Evolutionary conservation across 37 sponge, comb jelly and placozoan genomes (phyloP).

Genomic region (Cladorhizidae sp.): DNA sequence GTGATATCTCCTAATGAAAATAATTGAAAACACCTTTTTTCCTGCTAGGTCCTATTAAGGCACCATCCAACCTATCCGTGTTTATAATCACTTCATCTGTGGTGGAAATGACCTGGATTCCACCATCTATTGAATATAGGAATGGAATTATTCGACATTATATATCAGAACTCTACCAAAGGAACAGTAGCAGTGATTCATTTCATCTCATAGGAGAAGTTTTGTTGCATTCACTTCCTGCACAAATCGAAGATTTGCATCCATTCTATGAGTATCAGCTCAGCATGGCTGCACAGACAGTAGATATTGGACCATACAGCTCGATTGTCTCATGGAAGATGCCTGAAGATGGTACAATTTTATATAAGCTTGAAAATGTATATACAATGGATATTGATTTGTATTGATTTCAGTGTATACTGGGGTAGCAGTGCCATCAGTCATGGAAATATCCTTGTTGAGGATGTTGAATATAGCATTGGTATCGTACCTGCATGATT

Average conservation of each 20-base stretch:
- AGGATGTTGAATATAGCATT: too few relatives aligned
- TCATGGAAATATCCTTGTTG: too few relatives aligned
- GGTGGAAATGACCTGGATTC: conserved; percentile 20
- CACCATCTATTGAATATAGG: conserved; percentile 6
- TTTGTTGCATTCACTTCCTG: background rate
- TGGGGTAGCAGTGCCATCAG: too few relatives aligned
- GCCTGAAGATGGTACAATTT: background rate
- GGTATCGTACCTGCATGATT: too few relatives aligned
- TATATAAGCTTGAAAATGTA: background rate
- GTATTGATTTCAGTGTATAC: too few relatives aligned
- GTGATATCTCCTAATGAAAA: too few relatives aligned
- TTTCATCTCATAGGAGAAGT: background rate
- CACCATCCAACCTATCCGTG: background rate
- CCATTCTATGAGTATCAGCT: background rate
- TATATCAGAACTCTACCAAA: background rate
- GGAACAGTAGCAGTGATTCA: background rate
- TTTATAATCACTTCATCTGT: background rate
- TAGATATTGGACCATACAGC: background rate
- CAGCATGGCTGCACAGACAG: conserved; percentile 3
- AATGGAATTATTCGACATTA: conserved; percentile 38
- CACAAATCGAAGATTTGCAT: background rate
- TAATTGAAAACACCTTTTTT: background rate
- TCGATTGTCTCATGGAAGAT: background rate
- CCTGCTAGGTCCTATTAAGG: background rate
- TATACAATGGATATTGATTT: too few relatives aligned